A percentile compares a stretch with the other conserved stretches of the same genome.
Conservation (phyloP, 1,140 invertebrate genomes). For the Euglossa dilemma region DNA sequence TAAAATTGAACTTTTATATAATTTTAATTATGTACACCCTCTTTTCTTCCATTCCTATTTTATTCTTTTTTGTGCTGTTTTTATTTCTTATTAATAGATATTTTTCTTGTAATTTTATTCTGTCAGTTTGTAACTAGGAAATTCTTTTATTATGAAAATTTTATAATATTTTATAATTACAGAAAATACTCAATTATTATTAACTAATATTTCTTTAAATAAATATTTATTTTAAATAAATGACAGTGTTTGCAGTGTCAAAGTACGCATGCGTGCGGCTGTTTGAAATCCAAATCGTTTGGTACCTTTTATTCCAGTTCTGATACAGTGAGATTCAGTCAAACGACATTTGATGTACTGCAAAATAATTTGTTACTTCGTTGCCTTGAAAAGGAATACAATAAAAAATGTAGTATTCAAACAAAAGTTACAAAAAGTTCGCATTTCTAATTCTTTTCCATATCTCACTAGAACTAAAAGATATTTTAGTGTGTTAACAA, state of each 20-base stretch:
- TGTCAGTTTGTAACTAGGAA: neutral
- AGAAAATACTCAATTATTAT: neutral
- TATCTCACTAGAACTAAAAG: neutral
- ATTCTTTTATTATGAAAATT: neutral
- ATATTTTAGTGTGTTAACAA: neutral
- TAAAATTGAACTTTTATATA: too few species aligned
- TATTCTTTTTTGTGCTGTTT: neutral
- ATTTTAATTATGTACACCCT: too few species aligned
- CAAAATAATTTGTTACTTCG: neutral
- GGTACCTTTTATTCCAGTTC: conserved; percentile 7
- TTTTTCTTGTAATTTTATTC: neutral
- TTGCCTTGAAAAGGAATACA: neutral
- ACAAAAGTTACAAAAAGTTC: too few species aligned
- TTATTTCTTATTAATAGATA: neutral
- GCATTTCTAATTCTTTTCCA: neutral
- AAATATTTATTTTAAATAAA: neutral
- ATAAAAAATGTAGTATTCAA: neutral
- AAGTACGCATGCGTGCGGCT: conserved; percentile 9
- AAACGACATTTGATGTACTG: neutral
- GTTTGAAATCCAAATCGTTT: conserved; percentile 25
- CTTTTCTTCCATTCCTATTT: neutral
- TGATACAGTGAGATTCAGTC: neutral
- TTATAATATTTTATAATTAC: neutral
- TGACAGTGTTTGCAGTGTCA: neutral
- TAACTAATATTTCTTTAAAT: neutral